Percentiles rank a stretch among this genome's conserved stretches.
phyloP scores from a whole-genome alignment of 2,113 vertebrate genomes.

The Butastur rufipennis region DNA sequence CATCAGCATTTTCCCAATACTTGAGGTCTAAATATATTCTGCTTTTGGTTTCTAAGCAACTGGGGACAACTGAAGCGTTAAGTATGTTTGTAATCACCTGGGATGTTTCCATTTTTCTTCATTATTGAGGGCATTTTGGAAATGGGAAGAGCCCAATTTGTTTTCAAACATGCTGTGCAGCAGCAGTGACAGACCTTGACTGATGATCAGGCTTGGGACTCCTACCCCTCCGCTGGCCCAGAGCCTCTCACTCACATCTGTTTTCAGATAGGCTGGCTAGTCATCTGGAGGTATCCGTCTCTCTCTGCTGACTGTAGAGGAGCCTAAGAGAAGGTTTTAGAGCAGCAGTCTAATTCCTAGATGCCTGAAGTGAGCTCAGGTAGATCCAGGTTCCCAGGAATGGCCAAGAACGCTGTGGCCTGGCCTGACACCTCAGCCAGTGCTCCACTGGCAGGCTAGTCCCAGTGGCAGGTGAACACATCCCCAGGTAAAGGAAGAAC shows the following conservation, averaged over 20 bases:
- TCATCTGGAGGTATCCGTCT: not conserved
- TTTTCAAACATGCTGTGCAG: not conserved
- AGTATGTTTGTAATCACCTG: not conserved
- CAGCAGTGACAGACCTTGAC: not conserved
- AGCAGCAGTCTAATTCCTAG: not conserved
- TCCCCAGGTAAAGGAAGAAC: not conserved
- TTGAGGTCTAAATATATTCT: not conserved
- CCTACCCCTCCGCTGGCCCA: not conserved
- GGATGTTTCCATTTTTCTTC: not conserved
- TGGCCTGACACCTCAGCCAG: not conserved
- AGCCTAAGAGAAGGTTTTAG: not conserved
- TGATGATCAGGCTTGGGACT: not conserved
- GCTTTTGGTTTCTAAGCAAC: slow-evolving; percentile 3
- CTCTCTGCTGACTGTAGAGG: not conserved
- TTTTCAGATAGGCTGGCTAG: not conserved
- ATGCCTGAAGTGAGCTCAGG: not conserved
- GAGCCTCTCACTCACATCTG: not conserved
- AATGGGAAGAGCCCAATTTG: not conserved
- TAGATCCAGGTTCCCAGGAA: not conserved
- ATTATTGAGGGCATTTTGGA: not conserved
- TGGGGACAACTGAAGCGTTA: not conserved
- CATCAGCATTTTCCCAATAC: not conserved
- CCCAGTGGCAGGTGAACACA: not conserved
- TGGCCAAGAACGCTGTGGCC: not conserved
- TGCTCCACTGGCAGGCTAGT: not conserved